Base-by-base conservation (phyloP, 1,140 invertebrate species). In the Diuraphis noxia region DNA sequence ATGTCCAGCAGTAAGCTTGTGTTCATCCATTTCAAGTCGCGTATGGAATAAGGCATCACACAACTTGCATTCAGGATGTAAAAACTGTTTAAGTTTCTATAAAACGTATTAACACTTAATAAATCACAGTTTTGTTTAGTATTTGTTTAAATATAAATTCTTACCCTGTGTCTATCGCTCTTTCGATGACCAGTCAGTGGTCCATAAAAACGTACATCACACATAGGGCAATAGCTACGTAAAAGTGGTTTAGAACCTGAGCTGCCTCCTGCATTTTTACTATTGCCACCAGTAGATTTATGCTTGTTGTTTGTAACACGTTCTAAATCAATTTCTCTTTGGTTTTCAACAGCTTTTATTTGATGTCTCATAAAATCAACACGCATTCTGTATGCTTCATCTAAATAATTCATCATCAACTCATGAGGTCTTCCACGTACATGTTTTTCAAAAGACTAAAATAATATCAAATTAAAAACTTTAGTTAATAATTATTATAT, bases 11-110 rank as follows among this genome's bases (percentile, higher is more conserved):
- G 95, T 95, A 91, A 96, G 93, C 92, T 96, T 95, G 94, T 96
- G 96, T n/a, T 96, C 95, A 91, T 96, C 95, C 93, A 95, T 96
- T 93, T 96, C 96, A 92, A 96, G 95, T 84, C 96, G 95, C 8
- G 96, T 97, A 0, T 96, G 96, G 93, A 97, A 97, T 94, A 97
- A 96, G 93, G 96, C 96, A 92, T 95, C 95, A 93, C 97, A 97
- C 40, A 95, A 95, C 0, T 95, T 95, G 93, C 97, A 97, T 92
- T 96, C 95, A 0, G 97, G 97, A 94, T 97, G 97, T 92, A 97
- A 94, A 93, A 97, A 97, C 92, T 96, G 96, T 94, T 97, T 97
- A n/a, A 97, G 94, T 93, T 96, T 96, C 93, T 97, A 96, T 23
- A 91, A 46, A 38, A 19, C 34, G n/a, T 38, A 46, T 34, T 17